Percentiles rank a stretch among this genome's conserved stretches.
Conservation (phyloP, 2,113 vertebrate species). For the Chaetops frenatus region DNA sequence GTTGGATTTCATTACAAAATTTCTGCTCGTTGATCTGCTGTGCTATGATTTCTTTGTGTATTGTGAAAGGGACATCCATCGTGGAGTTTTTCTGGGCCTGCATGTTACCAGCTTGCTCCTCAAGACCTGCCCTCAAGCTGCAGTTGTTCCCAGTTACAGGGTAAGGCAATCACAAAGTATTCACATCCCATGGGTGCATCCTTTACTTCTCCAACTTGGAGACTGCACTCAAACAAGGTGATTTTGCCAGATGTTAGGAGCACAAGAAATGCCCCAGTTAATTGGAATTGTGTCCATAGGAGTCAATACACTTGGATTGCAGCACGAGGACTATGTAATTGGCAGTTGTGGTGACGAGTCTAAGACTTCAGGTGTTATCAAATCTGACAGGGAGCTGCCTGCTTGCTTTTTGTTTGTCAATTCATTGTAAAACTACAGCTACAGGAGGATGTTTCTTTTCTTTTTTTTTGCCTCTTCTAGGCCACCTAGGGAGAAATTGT, state of each 20-base stretch:
- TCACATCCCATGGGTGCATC: background rate
- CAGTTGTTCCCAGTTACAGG: background rate
- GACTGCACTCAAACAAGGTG: background rate
- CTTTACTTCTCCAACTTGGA: background rate
- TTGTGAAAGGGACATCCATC: background rate
- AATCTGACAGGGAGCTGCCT: background rate
- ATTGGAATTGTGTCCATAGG: background rate
- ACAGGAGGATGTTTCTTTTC: background rate
- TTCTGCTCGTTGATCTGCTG: background rate
- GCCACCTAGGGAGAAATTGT: background rate
- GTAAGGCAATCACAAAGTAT: background rate
- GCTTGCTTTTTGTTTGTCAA: background rate
- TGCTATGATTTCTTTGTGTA: background rate
- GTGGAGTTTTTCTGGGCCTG: background rate
- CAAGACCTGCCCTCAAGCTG: background rate
- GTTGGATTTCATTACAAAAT: background rate
- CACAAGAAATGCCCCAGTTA: too few relatives aligned
- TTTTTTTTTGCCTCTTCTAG: background rate
- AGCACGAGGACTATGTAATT: background rate
- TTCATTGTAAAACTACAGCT: background rate
- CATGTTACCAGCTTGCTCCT: rapidly evolving
- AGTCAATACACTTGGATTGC: background rate
- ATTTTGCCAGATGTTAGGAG: background rate
- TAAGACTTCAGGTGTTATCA: background rate
- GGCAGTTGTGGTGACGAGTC: background rate